Percentiles rank a stretch among this genome's conserved stretches.
These are phyloP conservation scores for Solenodon paradoxus DNA, from an alignment of 2,113 vertebrate genomes.

Conservation along the genomic window DNA sequence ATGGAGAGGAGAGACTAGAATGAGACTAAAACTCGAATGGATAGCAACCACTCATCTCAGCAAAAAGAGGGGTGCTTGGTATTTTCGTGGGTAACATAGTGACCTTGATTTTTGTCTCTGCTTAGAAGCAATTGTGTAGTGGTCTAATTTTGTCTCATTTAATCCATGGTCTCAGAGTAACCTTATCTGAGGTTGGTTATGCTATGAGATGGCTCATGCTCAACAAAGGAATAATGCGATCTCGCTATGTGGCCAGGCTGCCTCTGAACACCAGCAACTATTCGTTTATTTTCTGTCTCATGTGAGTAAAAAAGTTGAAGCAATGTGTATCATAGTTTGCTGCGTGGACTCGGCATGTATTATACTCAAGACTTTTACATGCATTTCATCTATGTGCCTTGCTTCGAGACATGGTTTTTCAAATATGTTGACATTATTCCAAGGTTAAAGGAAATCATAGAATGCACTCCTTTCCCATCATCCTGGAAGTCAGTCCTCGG, in stretches of 20 bases:
- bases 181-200: neutral
- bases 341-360: neutral
- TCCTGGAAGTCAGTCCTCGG: constrained; percentile 17
- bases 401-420: constrained; percentile 37
- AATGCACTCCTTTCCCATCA: neutral
- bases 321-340: neutral
- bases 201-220: neutral
- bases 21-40: neutral
- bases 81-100: neutral
- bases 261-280: neutral
- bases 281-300: neutral
- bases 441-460: constrained; percentile 53
- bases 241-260: neutral
- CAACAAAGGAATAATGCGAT: neutral
- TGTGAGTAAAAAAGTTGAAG: neutral
- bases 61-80: neutral
- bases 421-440: constrained; percentile 30
- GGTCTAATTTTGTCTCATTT: neutral
- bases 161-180: neutral
- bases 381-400: constrained; percentile 12
- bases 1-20: neutral
- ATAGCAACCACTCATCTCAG: neutral
- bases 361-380: neutral
- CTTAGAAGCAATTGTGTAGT: neutral
- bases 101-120: neutral